phyloP scores from a whole-genome alignment of 1,140 invertebrate species.

The Druon quercuslanigerum region DNA sequence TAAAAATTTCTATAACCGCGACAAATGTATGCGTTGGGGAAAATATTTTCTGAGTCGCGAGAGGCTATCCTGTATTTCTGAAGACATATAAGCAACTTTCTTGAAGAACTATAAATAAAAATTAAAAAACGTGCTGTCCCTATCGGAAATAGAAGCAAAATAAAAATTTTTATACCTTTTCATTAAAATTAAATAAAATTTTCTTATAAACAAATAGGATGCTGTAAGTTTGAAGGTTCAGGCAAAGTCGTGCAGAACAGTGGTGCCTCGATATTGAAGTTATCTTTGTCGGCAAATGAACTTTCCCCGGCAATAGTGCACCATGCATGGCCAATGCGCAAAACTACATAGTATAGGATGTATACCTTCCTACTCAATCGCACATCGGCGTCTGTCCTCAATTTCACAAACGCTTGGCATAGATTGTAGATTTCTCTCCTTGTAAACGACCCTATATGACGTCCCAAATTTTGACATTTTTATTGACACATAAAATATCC shows the following conservation, averaged over 20 bases:
- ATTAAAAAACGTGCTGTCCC: no score
- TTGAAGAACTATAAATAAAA: no score
- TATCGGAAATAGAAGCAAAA: no score
- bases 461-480: no score
- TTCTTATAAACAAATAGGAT: neutral
- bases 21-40: no score
- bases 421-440: constrained; percentile 67
- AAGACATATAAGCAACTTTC: no score
- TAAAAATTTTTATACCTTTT: neutral
- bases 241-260: constrained; percentile 51
- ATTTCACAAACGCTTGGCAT: constrained; percentile 70
- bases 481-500: no score
- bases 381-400: constrained; percentile 57
- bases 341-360: constrained; percentile 30
- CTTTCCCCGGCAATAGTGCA: constrained; percentile 53
- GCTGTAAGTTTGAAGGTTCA: constrained; percentile 45
- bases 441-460: neutral
- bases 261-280: constrained; percentile 56
- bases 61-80: no score
- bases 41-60: no score
- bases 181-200: neutral
- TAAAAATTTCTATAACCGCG: no score
- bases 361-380: constrained; percentile 23
- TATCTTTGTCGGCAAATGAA: constrained; percentile 62
- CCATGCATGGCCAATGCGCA: constrained; percentile 44